These are phyloP conservation scores for Balanococcus diminutus DNA, from an alignment of 2,888 invertebrate species.

Conservation along the genomic window DNA sequence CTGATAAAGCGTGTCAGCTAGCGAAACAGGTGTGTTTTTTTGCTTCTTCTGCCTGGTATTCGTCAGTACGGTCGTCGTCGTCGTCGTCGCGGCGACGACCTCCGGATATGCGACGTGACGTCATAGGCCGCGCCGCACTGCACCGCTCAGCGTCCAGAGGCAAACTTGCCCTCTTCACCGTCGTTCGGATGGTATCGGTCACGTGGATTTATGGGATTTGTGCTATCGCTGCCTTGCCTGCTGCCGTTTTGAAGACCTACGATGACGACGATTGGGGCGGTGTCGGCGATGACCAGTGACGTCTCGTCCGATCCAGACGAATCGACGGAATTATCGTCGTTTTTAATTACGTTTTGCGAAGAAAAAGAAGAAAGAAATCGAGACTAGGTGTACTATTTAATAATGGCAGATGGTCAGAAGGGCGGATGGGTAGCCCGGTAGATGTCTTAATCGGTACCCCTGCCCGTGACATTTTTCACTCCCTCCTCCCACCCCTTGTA, in stretches of 20 bases:
- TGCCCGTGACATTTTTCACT: background rate
- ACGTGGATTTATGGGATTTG: background rate
- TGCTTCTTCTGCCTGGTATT: background rate
- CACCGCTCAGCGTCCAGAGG: too few relatives aligned
- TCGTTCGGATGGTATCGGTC: background rate
- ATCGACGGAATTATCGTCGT: background rate
- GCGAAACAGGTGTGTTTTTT: slow-evolving; percentile 80
- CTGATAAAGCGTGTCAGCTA: slow-evolving; percentile 92
- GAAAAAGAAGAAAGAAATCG: background rate
- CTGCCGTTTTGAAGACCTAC: too few relatives aligned
- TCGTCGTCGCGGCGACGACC: background rate
- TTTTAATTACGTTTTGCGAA: background rate
- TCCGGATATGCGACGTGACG: background rate
- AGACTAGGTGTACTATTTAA: background rate
- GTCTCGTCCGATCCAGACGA: background rate
- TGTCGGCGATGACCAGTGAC: background rate
- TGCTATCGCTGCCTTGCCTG: too few relatives aligned
- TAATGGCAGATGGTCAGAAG: background rate
- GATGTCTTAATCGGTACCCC: background rate
- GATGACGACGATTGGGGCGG: background rate
- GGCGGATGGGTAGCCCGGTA: background rate
- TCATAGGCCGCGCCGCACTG: background rate
- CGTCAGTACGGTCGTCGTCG: too few relatives aligned
- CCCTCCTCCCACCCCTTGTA: background rate
- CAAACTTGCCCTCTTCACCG: too few relatives aligned